These are phyloP conservation scores for Ectemnius lituratus DNA, from an alignment of 2,888 invertebrate species.

Conservation along the genomic window DNA sequence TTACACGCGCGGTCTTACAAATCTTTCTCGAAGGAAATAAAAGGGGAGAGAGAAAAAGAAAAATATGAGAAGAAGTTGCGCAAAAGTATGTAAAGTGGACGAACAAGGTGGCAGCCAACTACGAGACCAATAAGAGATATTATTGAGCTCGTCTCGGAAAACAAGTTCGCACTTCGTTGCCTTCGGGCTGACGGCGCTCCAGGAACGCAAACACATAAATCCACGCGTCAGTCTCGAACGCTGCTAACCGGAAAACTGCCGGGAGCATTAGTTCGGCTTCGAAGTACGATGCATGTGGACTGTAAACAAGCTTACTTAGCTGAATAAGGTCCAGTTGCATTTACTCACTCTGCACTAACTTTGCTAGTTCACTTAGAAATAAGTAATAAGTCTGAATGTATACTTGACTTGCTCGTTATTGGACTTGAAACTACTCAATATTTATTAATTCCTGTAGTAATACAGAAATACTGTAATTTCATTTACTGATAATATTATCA, in stretches of 20 bases:
- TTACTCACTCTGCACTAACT: too few relatives aligned
- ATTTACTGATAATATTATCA: too few relatives aligned
- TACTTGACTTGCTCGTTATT: too few relatives aligned
- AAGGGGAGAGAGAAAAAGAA: not conserved
- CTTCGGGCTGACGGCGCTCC: constrained; percentile 7
- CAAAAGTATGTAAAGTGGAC: not conserved
- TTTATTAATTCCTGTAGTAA: too few relatives aligned
- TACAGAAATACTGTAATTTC: too few relatives aligned
- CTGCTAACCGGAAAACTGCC: constrained; percentile 19
- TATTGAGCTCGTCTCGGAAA: constrained; percentile 31
- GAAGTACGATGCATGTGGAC: not conserved
- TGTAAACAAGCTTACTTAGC: constrained; percentile 15
- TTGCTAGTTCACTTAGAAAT: too few relatives aligned
- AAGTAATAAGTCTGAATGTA: too few relatives aligned
- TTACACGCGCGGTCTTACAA: too few relatives aligned
- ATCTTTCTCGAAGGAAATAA: not conserved
- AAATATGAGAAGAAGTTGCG: too few relatives aligned
- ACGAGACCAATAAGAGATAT: constrained; percentile 13
- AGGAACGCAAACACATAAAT: constrained; percentile 56
- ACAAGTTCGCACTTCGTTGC: constrained; percentile 25
- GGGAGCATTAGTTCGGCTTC: constrained; percentile 20
- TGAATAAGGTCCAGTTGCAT: too few relatives aligned
- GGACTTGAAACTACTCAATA: too few relatives aligned
- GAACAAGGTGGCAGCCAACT: not conserved
- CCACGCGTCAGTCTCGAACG: constrained; percentile 47